Percentiles rank a stretch among this genome's conserved stretches.
Conservation (phyloP, 2,113 vertebrate genomes). For the Ptyas mucosa region DNA sequence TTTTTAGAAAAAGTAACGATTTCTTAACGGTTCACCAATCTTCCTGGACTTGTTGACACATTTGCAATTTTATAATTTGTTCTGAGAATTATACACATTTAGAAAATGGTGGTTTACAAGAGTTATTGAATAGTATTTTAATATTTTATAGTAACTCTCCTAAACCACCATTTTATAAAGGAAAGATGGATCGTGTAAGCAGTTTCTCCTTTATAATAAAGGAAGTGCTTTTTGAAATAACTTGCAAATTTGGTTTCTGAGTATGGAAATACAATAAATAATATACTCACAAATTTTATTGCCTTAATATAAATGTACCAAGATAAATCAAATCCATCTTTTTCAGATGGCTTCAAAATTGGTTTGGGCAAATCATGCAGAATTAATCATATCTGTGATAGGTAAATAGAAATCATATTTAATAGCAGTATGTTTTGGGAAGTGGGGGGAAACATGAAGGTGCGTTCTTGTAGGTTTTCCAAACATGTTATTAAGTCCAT, state of each 20-base stretch:
- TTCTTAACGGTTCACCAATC: not conserved
- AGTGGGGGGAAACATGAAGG: not conserved
- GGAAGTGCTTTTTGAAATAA: not conserved
- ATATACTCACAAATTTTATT: not conserved
- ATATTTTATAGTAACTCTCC: too few species aligned
- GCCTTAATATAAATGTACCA: not conserved
- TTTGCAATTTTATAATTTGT: not conserved
- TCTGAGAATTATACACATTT: not conserved
- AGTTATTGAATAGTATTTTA: not conserved
- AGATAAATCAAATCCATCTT: not conserved
- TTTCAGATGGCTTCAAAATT: not conserved
- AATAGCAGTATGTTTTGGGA: not conserved
- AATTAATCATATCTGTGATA: not conserved
- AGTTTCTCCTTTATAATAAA: not conserved
- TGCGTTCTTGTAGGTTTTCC: not conserved
- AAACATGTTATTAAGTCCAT: not conserved
- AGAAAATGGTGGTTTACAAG: not conserved
- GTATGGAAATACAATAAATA: not conserved
- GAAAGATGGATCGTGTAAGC: not conserved
- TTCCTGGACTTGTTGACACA: not conserved
- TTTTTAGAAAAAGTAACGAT: not conserved
- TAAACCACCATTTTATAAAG: not conserved
- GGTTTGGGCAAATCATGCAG: not conserved
- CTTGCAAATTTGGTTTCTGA: not conserved
- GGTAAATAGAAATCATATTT: not conserved